phyloP scores from a whole-genome alignment of 2,888 invertebrate genomes.

The Acrocera orbiculus region DNA sequence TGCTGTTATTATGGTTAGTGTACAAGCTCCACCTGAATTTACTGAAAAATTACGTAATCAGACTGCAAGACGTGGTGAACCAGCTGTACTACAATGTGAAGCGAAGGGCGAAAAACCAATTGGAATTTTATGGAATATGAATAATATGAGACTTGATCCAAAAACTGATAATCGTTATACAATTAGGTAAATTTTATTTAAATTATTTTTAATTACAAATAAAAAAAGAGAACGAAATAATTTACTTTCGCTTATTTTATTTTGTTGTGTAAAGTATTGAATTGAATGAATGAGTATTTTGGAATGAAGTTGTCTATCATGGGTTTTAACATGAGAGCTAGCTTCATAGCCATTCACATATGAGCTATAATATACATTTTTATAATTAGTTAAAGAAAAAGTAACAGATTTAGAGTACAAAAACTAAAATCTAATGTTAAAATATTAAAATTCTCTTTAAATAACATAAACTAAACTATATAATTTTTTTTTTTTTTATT shows the following conservation, averaged over 20 bases:
- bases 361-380: no score
- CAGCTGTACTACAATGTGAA: conserved; percentile 79
- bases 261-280: no score
- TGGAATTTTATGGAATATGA: conserved; percentile 88
- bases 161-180: conserved; percentile 76
- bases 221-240: no score
- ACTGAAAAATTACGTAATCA: conserved; percentile 83
- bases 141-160: conserved; percentile 78
- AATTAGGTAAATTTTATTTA: conserved; percentile 34
- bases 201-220: no score
- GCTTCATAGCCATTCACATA: no score
- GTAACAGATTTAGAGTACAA: no score
- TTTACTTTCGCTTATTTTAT: no score
- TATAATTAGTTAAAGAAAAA: no score
- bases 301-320: no score
- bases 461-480: neutral
- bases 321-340: no score
- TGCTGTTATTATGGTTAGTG: conserved; percentile 82
- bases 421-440: no score
- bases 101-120: conserved; percentile 90
- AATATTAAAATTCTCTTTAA: neutral
- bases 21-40: conserved; percentile 90
- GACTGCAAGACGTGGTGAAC: conserved; percentile 77
- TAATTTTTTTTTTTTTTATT: conserved; percentile 17
- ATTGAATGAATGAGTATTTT: no score